Evolutionary conservation across 2,797 vertebrate genomes (phyloP).

Genomic region (Microctenopoma steveboyesi): DNA sequence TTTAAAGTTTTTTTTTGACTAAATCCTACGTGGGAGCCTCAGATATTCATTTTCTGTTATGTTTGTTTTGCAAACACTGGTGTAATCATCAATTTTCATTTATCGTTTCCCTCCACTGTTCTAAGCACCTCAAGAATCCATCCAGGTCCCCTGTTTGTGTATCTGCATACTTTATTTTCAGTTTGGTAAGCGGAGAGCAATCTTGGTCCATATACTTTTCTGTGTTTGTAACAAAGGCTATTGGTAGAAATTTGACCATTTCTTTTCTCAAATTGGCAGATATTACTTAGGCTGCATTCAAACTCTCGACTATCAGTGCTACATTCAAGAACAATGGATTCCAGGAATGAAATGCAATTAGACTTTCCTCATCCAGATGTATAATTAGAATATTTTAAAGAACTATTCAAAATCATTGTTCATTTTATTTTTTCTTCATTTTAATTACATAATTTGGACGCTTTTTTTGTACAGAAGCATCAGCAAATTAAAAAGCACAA

Average conservation of each 20-base stretch:
- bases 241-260: neutral
- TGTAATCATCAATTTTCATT: too few species aligned
- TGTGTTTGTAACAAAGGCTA: neutral
- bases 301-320: too few species aligned
- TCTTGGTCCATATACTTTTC: neutral
- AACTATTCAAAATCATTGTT: slow-evolving; percentile 20
- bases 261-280: neutral
- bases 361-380: slow-evolving; percentile 2
- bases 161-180: neutral
- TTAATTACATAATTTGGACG: slow-evolving; percentile 57
- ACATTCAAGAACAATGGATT: neutral
- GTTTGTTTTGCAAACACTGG: too few species aligned
- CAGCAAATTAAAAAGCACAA: slow-evolving; percentile 51
- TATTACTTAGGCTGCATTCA: neutral
- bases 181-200: neutral
- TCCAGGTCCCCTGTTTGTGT: neutral
- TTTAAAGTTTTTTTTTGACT: too few species aligned
- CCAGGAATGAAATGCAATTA: slow-evolving; percentile 24
- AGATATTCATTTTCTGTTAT: too few species aligned
- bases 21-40: too few species aligned
- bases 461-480: slow-evolving; percentile 29
- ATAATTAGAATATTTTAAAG: neutral
- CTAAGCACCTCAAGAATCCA: neutral
- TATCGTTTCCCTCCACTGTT: too few species aligned
- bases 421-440: slow-evolving; percentile 26